Evolutionary conservation across 2,797 vertebrate species (phyloP).

Genomic region (Oreonectes daqikongensis): DNA sequence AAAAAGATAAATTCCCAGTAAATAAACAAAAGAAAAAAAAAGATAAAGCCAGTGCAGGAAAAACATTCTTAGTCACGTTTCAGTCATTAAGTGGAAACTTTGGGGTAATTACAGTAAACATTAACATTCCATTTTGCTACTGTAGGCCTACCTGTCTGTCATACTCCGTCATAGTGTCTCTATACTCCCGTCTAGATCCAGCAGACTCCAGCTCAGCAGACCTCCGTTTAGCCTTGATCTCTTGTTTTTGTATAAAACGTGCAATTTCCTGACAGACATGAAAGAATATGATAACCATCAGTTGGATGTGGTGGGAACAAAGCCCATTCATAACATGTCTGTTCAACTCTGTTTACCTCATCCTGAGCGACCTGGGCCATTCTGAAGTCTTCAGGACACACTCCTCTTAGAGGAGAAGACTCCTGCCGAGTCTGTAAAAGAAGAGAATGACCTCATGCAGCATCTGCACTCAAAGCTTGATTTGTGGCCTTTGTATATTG

Average conservation of each 20-base stretch:
- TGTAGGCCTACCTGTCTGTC: conserved; percentile 66
- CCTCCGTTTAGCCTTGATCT: conserved; percentile 72
- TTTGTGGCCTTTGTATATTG: background rate
- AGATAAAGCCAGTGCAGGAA: background rate
- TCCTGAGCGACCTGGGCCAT: conserved; percentile 81
- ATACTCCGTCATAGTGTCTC: conserved; percentile 60
- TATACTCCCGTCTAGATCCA: conserved; percentile 62
- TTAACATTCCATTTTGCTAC: background rate
- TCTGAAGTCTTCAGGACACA: conserved; percentile 73
- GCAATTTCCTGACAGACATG: conserved; percentile 76
- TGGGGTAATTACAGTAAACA: background rate
- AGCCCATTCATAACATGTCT: background rate
- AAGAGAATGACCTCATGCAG: background rate
- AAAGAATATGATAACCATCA: background rate
- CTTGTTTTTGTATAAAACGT: conserved; percentile 81
- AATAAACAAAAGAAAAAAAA: background rate
- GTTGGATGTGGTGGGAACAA: background rate
- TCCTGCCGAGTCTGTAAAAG: conserved; percentile 60
- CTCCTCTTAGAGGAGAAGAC: conserved; percentile 24
- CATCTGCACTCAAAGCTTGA: background rate
- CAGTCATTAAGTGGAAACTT: background rate
- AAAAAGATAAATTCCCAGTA: background rate
- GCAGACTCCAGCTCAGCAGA: conserved; percentile 71
- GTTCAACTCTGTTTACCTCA: conserved; percentile 66
- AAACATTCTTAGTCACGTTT: background rate